phyloP scores from a whole-genome alignment of 92 coral and sea anemone genomes.

The Porites evermanni region DNA sequence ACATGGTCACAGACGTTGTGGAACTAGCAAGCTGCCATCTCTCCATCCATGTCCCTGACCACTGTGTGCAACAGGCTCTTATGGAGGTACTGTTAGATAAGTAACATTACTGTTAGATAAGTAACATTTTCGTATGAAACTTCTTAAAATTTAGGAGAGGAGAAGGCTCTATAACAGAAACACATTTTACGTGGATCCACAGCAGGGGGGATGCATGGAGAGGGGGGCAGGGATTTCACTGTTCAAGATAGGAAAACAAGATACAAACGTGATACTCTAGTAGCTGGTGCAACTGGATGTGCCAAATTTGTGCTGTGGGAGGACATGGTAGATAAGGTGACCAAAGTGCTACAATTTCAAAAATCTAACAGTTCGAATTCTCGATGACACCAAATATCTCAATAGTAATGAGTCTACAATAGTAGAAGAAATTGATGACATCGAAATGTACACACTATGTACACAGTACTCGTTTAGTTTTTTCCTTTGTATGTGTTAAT shows the following conservation, averaged over 20 bases:
- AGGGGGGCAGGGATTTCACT: slow-evolving; percentile 1
- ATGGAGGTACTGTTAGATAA: slow-evolving; percentile 55
- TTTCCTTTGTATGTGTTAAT: too few species aligned
- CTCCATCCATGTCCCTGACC: slow-evolving; percentile 67
- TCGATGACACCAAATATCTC: slow-evolving; percentile 52
- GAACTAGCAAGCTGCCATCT: slow-evolving; percentile 61
- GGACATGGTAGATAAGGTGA: slow-evolving; percentile 45
- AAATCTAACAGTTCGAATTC: slow-evolving; percentile 51
- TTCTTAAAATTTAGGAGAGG: slow-evolving; percentile 22
- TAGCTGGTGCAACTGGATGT: slow-evolving; percentile 54
- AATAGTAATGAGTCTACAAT: slow-evolving; percentile 58
- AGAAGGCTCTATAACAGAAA: not conserved
- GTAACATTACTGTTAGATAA: slow-evolving; percentile 18
- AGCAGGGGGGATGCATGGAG: not conserved
- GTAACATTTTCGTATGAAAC: slow-evolving; percentile 9
- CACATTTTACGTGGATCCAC: not conserved
- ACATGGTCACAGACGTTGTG: slow-evolving; percentile 67
- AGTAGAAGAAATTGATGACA: slow-evolving; percentile 53
- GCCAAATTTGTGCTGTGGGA: slow-evolving; percentile 70
- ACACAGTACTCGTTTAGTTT: too few species aligned
- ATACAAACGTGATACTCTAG: slow-evolving; percentile 55
- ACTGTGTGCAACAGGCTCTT: slow-evolving; percentile 51
- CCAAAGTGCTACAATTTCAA: slow-evolving; percentile 61
- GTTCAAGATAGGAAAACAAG: slow-evolving; percentile 47
- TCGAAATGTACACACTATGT: not conserved